Evolutionary conservation across 2,113 vertebrate species (phyloP), one percentile per base, ranked within the genome.

Genomic region (Ammospiza nelsoni): DNA sequence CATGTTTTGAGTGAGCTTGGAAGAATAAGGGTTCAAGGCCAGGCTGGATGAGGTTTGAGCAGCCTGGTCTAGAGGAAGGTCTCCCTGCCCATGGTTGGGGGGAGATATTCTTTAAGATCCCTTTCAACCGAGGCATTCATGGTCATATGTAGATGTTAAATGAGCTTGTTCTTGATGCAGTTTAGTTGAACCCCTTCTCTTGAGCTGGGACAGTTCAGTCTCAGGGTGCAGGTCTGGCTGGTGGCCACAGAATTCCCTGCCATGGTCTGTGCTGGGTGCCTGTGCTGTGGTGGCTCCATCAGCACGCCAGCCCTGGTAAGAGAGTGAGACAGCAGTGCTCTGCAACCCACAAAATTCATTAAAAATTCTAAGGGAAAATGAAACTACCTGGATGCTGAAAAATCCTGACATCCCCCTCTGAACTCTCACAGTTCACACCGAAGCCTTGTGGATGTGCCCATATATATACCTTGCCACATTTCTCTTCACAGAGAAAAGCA

Each of bases 171-270:
- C 7, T 37, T 41, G 4, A n/a, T 39, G 41, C 6, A 2, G 0
- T 55, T 65, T 9, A 46, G 35, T 20, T 15, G 55, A 54, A 19
- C 10, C 2, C 6, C 20, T 9, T 39, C 52, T 59, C 2, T 4
- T 16, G 33, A 31, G 17, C 51, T 80, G 48, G 57, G 37, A n/a
- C 19, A 17, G 27, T 2, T 54, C 18, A 12, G 27, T 6, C 16
- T 12, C 2, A 0, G 10, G 54, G 27, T 33, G 2, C 2, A 0
- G 2, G 1, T 52, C 20, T 63, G 69, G 44, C 54, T 31, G 14
- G 6, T 5, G 20, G 43, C 37, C 43, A 4, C 1, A 3, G 23
- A 49, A 6, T 14, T 24, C 48, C 37, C 37, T 39, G 37, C 37
- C 48, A 4, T 3, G 24, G 48, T 27, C 41, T 14, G 41, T 41